Evolutionary conservation across 2,888 invertebrate species (phyloP), one percentile per base, ranked within the genome.

Genomic region (Scaptomyza polygonia): DNA sequence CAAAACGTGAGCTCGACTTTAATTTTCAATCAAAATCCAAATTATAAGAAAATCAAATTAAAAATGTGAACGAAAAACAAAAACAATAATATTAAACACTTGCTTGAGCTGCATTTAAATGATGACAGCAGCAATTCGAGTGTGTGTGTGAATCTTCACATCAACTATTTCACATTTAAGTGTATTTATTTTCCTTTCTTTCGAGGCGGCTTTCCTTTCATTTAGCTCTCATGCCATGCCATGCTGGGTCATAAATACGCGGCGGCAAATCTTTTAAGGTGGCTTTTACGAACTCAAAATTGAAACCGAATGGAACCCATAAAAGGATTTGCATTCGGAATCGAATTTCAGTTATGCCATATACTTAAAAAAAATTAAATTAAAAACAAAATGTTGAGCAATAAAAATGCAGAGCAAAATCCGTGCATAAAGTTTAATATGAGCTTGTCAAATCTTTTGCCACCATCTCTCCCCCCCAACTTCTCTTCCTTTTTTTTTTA

Each of bases 1-100:
- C 88, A 67, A 67, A 69, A 56, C 88, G 58, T 63, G 87, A 40
- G 67, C 59, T 53, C 57, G 74, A 81, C 67, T 85, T 87, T 71
- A 87, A 76, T 76, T 79, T 39, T 72, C 76, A 86, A 88, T 86
- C 82, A 84, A 86, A 88, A 78, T 81, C 82, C 64, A 73, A 86
- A 88, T 86, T 77, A 86, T 88, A 72, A 72, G 72, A 83, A 86
- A 83, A 88, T 67, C 71, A 66, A 83, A 88, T 80, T 47, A 83
- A 79, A 83, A 85, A 67, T 81, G 64, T 71, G 49, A 16, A 62
- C 36, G 29, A 62, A 64, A 68, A 72, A 48, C 43, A 18, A 25
- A 32, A 18, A 32, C 8, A 47, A 56, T 54, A 76, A 61, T 61
- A 78, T 67, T 45, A 36, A 0, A 39, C 56, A 63, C 49, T 62